A percentile compares a stretch with the other conserved stretches of the same genome.
Conservation (phyloP, 2,113 vertebrate species). For the Amphilophus citrinellus region DNA sequence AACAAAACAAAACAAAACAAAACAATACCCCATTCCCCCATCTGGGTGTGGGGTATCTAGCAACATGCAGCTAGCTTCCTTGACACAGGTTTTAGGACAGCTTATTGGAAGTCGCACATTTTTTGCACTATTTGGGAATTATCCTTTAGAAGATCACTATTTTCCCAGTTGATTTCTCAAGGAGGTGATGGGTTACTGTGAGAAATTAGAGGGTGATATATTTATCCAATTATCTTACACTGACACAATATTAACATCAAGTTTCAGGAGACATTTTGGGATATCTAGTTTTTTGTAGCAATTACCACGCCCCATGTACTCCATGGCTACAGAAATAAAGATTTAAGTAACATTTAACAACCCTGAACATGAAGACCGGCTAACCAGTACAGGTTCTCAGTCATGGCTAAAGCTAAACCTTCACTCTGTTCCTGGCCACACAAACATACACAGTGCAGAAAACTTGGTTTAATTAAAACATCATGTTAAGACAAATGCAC, state of each 20-base stretch:
- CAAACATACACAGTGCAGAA: neutral
- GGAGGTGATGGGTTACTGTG: neutral
- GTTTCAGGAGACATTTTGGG: neutral
- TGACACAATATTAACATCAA: neutral
- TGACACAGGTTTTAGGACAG: neutral
- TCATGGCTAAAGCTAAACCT: neutral
- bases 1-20: too few species aligned
- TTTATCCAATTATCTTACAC: neutral
- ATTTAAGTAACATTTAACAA: neutral
- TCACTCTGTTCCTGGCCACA: neutral
- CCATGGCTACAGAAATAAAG: neutral
- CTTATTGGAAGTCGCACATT: neutral
- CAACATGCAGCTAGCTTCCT: neutral
- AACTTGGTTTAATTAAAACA: slow-evolving; percentile 10
- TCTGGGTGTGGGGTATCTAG: too few species aligned
- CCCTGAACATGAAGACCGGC: neutral
- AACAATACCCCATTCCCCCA: too few species aligned
- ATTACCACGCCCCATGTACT: neutral
- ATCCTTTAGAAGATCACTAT: too few species aligned
- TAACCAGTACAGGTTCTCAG: neutral
- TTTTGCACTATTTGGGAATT: neutral
- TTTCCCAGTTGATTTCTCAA: neutral
- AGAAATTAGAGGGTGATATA: neutral
- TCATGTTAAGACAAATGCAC: neutral
- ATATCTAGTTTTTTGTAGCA: neutral